Conservation (phyloP, 2,113 vertebrate species). For the Semnornis frantzii region DNA sequence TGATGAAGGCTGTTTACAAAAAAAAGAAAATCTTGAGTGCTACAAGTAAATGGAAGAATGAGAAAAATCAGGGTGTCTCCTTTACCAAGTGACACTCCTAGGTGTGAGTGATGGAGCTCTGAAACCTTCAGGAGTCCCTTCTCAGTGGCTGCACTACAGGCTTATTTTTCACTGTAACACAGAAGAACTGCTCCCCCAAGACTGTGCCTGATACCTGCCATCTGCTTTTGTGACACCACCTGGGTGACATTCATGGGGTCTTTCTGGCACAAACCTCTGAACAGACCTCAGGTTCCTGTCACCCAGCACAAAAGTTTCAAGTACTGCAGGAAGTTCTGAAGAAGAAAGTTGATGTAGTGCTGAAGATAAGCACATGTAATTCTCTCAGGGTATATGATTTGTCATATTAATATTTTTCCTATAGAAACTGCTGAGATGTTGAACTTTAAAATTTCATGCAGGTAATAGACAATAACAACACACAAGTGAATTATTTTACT, state of each 20-base stretch:
- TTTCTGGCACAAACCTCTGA: neutral
- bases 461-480: neutral
- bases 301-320: neutral
- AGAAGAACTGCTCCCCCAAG: neutral
- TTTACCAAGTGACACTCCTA: neutral
- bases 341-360: neutral
- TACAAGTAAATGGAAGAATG: neutral
- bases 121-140: neutral
- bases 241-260: neutral
- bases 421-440: slow-evolving; percentile 33
- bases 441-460: slow-evolving; percentile 23
- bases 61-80: neutral
- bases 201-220: neutral
- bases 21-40: too few species aligned
- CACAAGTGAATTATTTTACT: slow-evolving; percentile 48
- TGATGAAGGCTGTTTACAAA: neutral
- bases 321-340: neutral
- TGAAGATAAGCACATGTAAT: neutral
- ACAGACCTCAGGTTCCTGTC: neutral
- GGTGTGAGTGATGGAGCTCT: neutral
- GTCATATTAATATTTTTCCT: neutral
- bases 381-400: neutral
- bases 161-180: neutral
- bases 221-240: neutral
- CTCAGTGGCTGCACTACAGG: neutral